Evolutionary conservation across 2,113 vertebrate genomes (phyloP).

Genomic region (Antechinus flavipes): DNA sequence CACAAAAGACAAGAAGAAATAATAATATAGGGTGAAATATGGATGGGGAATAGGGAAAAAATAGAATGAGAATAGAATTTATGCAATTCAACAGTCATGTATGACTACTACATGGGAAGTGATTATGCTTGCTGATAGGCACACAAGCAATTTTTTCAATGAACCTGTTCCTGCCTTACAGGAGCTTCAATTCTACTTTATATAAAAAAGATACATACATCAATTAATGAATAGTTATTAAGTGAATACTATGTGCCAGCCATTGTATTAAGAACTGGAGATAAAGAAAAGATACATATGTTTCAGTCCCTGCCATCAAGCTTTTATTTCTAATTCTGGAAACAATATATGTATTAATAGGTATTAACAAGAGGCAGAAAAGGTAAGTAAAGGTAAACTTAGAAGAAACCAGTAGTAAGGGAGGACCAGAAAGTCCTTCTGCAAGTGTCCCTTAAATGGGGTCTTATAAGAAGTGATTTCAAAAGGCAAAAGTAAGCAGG

Average conservation of each 20-base stretch:
- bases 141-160: not conserved
- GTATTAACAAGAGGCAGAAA: not conserved
- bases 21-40: not conserved
- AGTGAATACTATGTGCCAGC: not conserved
- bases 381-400: not conserved
- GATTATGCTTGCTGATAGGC: not conserved
- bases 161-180: not conserved
- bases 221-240: not conserved
- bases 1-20: not conserved
- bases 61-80: not conserved
- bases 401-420: not conserved
- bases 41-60: not conserved
- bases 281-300: not conserved
- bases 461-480: not conserved
- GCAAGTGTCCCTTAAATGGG: not conserved
- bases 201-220: not conserved
- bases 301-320: not conserved
- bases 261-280: not conserved
- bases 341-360: not conserved
- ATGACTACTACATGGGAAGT: not conserved
- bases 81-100: not conserved
- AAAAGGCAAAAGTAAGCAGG: not conserved
- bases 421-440: not conserved
- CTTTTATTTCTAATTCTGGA: not conserved
- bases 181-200: not conserved